A percentile compares a stretch with the other conserved stretches of the same genome.
These are phyloP conservation scores for Sturnira hondurensis DNA, from an alignment of 2,113 vertebrate species.

Conservation along the genomic window DNA sequence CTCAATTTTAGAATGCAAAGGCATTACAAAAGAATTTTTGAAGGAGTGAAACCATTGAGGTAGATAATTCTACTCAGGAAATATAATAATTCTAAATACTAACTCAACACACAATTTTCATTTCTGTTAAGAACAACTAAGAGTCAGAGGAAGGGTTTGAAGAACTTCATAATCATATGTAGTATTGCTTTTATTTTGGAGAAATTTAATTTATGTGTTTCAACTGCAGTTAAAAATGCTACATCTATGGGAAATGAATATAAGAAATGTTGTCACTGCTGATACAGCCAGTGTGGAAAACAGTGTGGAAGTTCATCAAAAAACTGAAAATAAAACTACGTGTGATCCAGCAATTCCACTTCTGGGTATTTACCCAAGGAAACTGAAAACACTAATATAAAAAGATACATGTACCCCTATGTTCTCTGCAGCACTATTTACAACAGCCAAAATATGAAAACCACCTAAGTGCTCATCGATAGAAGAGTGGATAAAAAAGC, in stretches of 20 bases:
- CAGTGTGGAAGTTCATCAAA: neutral
- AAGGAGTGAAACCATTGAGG: neutral
- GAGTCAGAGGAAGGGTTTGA: neutral
- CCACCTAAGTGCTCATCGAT: neutral
- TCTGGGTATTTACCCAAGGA: neutral
- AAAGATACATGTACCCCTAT: neutral
- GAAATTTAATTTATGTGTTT: neutral
- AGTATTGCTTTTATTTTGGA: neutral
- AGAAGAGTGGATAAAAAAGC: neutral
- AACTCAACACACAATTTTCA: neutral
- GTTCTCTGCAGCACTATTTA: neutral
- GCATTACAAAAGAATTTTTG: neutral
- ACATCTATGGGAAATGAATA: neutral
- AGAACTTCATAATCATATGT: neutral
- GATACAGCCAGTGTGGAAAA: neutral
- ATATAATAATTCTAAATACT: neutral
- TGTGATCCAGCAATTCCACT: neutral
- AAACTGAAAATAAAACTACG: neutral
- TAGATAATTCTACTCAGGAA: neutral
- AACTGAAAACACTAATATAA: neutral
- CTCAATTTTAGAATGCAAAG: neutral
- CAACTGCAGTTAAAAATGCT: neutral
- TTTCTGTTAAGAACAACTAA: neutral
- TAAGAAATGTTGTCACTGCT: neutral
- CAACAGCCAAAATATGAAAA: neutral